These are phyloP conservation scores for human (Homo sapiens) DNA, from an alignment of 2,113 vertebrate genomes.

Conservation along the genomic window DNA sequence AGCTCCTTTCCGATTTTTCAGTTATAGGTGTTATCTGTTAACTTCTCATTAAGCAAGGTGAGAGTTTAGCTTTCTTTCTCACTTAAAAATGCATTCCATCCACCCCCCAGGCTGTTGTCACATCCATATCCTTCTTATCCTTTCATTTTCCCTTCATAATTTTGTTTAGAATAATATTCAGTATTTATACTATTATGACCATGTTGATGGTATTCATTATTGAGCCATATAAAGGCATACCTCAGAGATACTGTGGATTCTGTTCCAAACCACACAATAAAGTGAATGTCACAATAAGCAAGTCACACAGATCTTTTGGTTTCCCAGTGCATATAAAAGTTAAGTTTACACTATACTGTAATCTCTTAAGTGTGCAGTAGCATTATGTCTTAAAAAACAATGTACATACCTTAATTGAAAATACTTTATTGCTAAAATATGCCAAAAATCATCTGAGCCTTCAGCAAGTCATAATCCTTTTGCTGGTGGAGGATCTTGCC, in stretches of 20 bases:
- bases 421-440: neutral
- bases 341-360: neutral
- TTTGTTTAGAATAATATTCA: conserved; percentile 5
- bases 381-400: neutral
- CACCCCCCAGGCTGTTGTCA: neutral
- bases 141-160: neutral
- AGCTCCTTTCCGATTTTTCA: neutral
- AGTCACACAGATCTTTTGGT: neutral
- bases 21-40: neutral
- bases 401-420: neutral
- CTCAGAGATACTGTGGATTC: neutral
- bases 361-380: neutral
- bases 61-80: neutral
- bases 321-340: neutral
- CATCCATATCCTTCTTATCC: neutral
- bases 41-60: neutral
- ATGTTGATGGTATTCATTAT: conserved; percentile 1
- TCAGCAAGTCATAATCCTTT: neutral
- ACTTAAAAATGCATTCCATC: neutral
- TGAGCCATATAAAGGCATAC: neutral
- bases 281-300: neutral
- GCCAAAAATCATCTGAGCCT: neutral
- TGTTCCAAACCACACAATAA: neutral
- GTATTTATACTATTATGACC: neutral
- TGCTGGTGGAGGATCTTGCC: neutral